These are phyloP conservation scores for Leptobrachium ailaonicum DNA, from an alignment of 2,113 vertebrate genomes.

Conservation along the genomic window DNA sequence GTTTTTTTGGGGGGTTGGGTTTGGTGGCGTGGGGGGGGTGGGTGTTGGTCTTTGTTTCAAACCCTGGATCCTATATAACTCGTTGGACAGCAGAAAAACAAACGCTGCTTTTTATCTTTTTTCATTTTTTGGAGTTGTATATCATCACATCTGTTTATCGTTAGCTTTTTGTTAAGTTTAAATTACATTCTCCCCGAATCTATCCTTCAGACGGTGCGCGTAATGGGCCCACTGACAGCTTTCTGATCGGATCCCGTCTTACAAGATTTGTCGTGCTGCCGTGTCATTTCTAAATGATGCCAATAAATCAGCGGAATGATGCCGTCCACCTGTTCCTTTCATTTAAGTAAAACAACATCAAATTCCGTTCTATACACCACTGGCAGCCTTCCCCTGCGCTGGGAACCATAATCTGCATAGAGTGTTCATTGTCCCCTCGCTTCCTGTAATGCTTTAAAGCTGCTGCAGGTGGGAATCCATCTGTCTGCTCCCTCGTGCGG, in stretches of 20 bases:
- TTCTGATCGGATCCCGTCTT: conserved; percentile 36
- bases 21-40: too few species aligned
- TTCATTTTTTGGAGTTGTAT: not conserved
- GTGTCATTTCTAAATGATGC: conserved; percentile 39
- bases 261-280: conserved; percentile 39
- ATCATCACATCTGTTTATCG: not conserved
- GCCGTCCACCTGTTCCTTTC: conserved; percentile 47
- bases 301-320: conserved; percentile 41
- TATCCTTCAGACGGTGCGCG: conserved; percentile 24
- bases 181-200: conserved; percentile 27
- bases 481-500: conserved; percentile 17
- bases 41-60: too few species aligned
- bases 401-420: conserved; percentile 36
- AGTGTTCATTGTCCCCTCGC: conserved; percentile 35
- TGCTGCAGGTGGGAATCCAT: conserved; percentile 47
- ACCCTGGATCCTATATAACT: too few species aligned
- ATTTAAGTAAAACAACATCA: conserved; percentile 49
- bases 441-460: conserved; percentile 17
- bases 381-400: conserved; percentile 35
- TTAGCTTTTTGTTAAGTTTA: conserved; percentile 22
- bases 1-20: too few species aligned
- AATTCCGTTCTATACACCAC: conserved; percentile 19
- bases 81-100: too few species aligned
- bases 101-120: too few species aligned
- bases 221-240: conserved; percentile 28